Conservation (phyloP, 2,888 invertebrate genomes). For the Hoplodrina blanda region DNA sequence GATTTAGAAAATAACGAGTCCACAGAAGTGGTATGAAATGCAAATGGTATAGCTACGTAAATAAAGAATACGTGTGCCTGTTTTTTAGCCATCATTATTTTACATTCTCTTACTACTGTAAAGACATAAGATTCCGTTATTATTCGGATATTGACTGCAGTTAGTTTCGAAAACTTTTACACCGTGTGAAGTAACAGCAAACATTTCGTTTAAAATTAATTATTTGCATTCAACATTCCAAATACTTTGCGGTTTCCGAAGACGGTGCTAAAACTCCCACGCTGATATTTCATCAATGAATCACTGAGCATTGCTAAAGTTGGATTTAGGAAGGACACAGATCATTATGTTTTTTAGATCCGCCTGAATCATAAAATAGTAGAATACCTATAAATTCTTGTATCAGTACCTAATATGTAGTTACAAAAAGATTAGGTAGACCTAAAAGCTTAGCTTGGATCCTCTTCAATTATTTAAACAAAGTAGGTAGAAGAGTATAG, state of each 20-base stretch:
- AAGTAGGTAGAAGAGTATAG: too few relatives aligned
- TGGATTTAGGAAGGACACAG: conserved; percentile 33
- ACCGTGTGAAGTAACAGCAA: conserved; percentile 27
- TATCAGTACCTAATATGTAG: background rate
- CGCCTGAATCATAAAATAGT: conserved; percentile 25
- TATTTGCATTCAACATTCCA: conserved; percentile 37
- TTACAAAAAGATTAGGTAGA: too few relatives aligned
- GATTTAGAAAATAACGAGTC: conserved; percentile 42
- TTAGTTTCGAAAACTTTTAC: conserved; percentile 21
- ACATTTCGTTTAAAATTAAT: conserved; percentile 35
- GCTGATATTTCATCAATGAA: conserved; percentile 47
- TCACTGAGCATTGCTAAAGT: conserved; percentile 50
- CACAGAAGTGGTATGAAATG: conserved; percentile 18
- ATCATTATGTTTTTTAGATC: conserved; percentile 37
- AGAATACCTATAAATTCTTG: background rate
- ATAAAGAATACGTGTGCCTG: background rate
- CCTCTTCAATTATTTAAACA: too few relatives aligned
- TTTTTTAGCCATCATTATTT: conserved; percentile 5
- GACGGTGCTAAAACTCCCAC: conserved; percentile 54
- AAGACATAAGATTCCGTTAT: conserved; percentile 23
- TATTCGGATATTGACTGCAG: conserved; percentile 30
- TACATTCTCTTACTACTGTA: conserved; percentile 14
- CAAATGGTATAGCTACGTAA: conserved; percentile 23
- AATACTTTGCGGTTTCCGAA: conserved; percentile 54
- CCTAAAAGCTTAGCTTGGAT: too few relatives aligned